Conservation (phyloP, 1,140 invertebrate species). For the Drosophila hydei region DNA sequence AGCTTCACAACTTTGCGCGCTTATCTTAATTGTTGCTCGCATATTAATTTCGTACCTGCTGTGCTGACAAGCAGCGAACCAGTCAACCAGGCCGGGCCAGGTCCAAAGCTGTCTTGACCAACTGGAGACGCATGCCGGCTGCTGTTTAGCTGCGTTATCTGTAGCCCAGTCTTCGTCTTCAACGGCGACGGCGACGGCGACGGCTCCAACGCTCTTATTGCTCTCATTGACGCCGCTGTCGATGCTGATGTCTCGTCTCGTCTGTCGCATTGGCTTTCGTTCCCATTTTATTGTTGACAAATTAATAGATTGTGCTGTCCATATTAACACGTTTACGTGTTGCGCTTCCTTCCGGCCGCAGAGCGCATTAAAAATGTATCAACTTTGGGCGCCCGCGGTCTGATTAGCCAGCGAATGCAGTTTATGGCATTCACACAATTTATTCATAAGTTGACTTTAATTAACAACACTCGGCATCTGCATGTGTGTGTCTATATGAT, state of each 20-base stretch:
- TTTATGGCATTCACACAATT: conserved; percentile 59
- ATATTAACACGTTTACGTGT: conserved; percentile 81
- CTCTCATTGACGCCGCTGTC: conserved; percentile 43
- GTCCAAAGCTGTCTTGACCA: conserved; percentile 16
- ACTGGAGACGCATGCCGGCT: conserved; percentile 19
- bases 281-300: conserved; percentile 79
- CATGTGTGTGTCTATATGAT: conserved; percentile 34
- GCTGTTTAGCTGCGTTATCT: conserved; percentile 35
- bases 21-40: conserved; percentile 83
- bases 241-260: conserved; percentile 33
- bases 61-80: conserved; percentile 61
- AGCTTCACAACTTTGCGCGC: conserved; percentile 79
- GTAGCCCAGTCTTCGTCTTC: not conserved
- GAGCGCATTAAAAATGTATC: conserved; percentile 71
- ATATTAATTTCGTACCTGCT: conserved; percentile 83
- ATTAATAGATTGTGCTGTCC: conserved; percentile 81
- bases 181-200: not conserved
- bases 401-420: conserved; percentile 67
- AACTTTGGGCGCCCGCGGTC: conserved; percentile 47
- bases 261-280: conserved; percentile 40
- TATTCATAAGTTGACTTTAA: conserved; percentile 46
- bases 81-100: conserved; percentile 28
- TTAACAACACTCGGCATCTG: conserved; percentile 21
- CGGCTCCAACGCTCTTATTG: conserved; percentile 4
- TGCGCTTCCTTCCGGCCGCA: conserved; percentile 76